Evolutionary conservation across 2,797 vertebrate genomes (phyloP).

Genomic region (Poecilia gillii): DNA sequence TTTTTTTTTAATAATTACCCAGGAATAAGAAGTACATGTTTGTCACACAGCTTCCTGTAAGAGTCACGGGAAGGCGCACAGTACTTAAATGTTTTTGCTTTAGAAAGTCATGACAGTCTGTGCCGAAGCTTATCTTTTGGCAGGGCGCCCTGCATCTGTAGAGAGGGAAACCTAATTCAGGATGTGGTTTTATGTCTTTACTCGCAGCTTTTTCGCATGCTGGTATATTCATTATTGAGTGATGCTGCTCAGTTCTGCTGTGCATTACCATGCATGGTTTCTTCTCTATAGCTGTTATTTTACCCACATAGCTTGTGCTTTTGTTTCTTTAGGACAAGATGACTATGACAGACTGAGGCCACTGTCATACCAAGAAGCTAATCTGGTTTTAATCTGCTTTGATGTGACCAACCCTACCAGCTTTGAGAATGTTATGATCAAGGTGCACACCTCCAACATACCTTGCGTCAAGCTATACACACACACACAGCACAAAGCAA

Average conservation of each 20-base stretch:
- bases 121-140: slow-evolving; percentile 58
- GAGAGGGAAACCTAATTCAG: slow-evolving; percentile 75
- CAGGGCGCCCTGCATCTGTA: slow-evolving; percentile 36
- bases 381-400: slow-evolving; percentile 92
- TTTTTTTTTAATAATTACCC: neutral
- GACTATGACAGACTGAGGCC: slow-evolving; percentile 96
- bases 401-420: slow-evolving; percentile 97
- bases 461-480: neutral
- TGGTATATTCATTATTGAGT: neutral
- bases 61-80: neutral
- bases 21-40: neutral
- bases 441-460: slow-evolving; percentile 78
- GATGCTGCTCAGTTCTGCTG: neutral
- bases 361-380: slow-evolving; percentile 92
- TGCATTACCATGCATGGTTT: neutral
- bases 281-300: neutral
- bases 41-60: neutral
- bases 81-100: neutral
- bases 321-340: slow-evolving; percentile 88
- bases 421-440: slow-evolving; percentile 92
- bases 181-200: slow-evolving; percentile 78
- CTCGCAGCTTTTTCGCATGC: slow-evolving; percentile 10
- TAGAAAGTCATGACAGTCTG: slow-evolving; percentile 13
- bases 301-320: neutral
- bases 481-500: neutral